Evolutionary conservation across 2,888 invertebrate genomes (phyloP), one percentile per base, ranked within the genome.

Genomic region (Tenthredo mesomela): DNA sequence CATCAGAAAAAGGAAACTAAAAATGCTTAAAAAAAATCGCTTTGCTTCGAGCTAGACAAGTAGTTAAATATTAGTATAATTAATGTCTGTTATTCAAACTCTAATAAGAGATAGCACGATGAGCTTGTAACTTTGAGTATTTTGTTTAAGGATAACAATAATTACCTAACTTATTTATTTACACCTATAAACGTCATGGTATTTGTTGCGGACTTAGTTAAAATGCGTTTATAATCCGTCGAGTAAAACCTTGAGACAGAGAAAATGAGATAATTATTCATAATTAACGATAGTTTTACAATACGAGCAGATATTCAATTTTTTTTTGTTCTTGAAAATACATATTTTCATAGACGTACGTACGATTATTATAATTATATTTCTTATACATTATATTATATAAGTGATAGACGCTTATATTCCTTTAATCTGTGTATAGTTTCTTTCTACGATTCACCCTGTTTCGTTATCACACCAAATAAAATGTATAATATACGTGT

Each of bases 401-500:
- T 47, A 75, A 21, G 25, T 61, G 25, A 40, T 43, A 73, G 18
- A 43, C 29, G 37, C 54, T 54, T 77, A 29, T 50, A 37, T 77
- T n/a, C 37, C 25, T 21, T 61, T 12, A 73, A 40, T 40, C 18
- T 73, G n/a, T 25, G 73, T 43, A 18, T 54, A 77, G 50, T 25
- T 43, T 43, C 25, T 73, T 75, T 61, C 75, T 84, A 84, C 40
- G n/a, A 61, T 71, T 84, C 73, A 84, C 84, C 84, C 84, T 84
- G 84, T 58, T 73, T 84, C 75, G 58, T 84, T 84, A 75, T 43
- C 37, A 73, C 47, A 37, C 54, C 37, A 61, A 73, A 54, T 37
- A 40, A 73, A 71, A 73, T 75, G 54, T 73, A 15, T 21, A 67
- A 47, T n/a, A 47, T n/a, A 43, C 25, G 37, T 40, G 37, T 83